Conservation (phyloP, 1,140 invertebrate genomes). For the Drosophila equinoxialis region DNA sequence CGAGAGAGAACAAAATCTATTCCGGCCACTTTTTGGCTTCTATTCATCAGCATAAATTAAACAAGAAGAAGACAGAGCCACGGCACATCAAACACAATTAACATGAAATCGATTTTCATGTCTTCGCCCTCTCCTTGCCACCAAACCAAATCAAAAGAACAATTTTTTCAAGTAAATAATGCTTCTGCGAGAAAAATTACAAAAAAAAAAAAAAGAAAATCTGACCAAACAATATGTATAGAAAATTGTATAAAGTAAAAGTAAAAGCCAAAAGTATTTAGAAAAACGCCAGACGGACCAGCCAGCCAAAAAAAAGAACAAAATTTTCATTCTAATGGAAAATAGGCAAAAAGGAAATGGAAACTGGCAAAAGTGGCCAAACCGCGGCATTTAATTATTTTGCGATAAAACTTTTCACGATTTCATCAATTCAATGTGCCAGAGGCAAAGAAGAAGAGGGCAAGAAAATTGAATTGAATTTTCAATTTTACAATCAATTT, state of each 20-base stretch:
- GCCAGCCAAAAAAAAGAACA: not conserved
- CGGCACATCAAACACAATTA: conserved; percentile 23
- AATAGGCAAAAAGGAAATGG: not conserved
- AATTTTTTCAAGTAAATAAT: conserved; percentile 20
- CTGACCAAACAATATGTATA: not conserved
- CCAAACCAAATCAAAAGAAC: conserved; percentile 18
- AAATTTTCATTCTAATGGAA: conserved; percentile 5
- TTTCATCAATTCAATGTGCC: conserved; percentile 22
- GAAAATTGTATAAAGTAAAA: not conserved
- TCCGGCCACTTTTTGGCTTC: conserved; percentile 16
- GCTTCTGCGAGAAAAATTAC: not conserved
- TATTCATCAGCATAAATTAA: conserved; percentile 18
- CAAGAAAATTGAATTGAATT: not conserved
- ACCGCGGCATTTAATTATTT: conserved; percentile 28
- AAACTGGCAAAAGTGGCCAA: conserved; percentile 6
- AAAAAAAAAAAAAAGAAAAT: not conserved
- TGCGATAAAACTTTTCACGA: conserved; percentile 27
- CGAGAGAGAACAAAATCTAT: not conserved
- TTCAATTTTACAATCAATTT: conserved; percentile 2
- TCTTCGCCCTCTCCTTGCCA: not conserved
- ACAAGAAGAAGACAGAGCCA: conserved; percentile 10
- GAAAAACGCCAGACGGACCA: conserved; percentile 3
- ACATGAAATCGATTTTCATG: conserved; percentile 27
- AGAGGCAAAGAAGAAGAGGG: not conserved
- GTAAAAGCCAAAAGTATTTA: conserved; percentile 18